Base-by-base conservation (phyloP, 2,888 invertebrate genomes). In the Pseudococcus jackbeardsleyi region DNA sequence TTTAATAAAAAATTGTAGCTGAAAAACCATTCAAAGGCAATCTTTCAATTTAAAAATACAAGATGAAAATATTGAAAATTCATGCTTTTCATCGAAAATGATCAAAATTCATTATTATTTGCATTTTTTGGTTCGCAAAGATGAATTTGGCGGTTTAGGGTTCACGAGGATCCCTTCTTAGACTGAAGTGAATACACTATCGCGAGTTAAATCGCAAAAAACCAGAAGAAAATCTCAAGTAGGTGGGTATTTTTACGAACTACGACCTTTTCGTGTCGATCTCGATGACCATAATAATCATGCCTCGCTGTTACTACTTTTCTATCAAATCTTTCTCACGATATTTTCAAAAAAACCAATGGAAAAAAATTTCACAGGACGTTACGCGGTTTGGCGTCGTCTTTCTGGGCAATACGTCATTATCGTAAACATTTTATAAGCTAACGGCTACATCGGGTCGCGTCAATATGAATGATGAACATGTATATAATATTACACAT, bases 381-480 rank as follows among this genome's bases (percentile, higher is more conserved):
- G n/a, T n/a, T 6, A 59, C 19, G 19, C 59, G 19, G 19, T 7
- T 5, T 59, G 26, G 26, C 26, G 26, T 33, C 26, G 3, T 33
- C 26, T 33, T 33, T 33, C 26, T 33, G 26, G 26, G 26, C 26
- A 33, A 33, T 33, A 3, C 26, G 26, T 33, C 26, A 33, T 33
- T 33, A 33, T 33, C 26, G 26, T 33, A 33, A 33, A 59, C 59
- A 59, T 59, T 59, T 59, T 59, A 59, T 59, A 19, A 59, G 19
- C n/a, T 59, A 59, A 19, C n/a, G 59, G 59, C 19, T 59, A 59
- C 59, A n/a, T 59, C 59, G 2, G 7, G n/a, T 19, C 19, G 59
- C 19, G 59, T 59, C 59, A 59, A 59, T 59, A 59, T 59, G 59
- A 59, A 59, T 59, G 59, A 59, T 19, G 59, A 59, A 59, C 59